phyloP scores from a whole-genome alignment of 37 sponge, comb jelly and placozoan genomes.

The Cliona cf. orientalis region DNA sequence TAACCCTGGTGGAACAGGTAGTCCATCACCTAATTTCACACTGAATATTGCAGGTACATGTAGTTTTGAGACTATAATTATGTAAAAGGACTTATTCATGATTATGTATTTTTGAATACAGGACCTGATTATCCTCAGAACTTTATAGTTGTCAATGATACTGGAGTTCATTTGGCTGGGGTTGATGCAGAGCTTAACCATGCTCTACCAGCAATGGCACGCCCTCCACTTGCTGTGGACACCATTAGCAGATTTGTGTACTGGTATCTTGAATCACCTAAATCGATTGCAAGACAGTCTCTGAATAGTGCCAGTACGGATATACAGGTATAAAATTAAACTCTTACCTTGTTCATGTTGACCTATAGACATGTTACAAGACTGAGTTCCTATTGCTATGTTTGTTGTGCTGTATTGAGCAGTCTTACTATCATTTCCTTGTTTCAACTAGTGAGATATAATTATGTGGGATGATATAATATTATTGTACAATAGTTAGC shows the following conservation, averaged over 20 bases:
- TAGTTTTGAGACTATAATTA: not conserved
- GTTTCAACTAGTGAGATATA: no score
- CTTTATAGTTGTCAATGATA: not conserved
- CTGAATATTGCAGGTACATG: not conserved
- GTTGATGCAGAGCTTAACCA: not conserved
- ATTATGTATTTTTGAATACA: not conserved
- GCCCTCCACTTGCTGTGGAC: conserved; percentile 30
- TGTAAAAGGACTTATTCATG: not conserved
- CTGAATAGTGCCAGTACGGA: conserved; percentile 3
- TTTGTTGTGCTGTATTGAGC: no score
- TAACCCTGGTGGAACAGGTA: conserved; percentile 1
- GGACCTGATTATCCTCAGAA: conserved; percentile 37
- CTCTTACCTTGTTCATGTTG: not conserved
- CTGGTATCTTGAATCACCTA: conserved; percentile 18
- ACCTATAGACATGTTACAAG: not conserved
- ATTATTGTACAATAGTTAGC: no score
- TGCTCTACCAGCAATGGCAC: not conserved
- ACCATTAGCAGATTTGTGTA: conserved; percentile 25
- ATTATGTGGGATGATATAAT: no score
- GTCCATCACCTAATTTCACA: not conserved
- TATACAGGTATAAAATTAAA: not conserved
- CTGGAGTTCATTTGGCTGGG: not conserved
- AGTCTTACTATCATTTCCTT: no score
- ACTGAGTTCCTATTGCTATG: not conserved
- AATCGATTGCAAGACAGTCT: conserved; percentile 10